A percentile compares a stretch with the other conserved stretches of the same genome.
These are phyloP conservation scores for Copsychus sechellarum DNA, from an alignment of 2,113 vertebrate genomes.

Conservation along the genomic window DNA sequence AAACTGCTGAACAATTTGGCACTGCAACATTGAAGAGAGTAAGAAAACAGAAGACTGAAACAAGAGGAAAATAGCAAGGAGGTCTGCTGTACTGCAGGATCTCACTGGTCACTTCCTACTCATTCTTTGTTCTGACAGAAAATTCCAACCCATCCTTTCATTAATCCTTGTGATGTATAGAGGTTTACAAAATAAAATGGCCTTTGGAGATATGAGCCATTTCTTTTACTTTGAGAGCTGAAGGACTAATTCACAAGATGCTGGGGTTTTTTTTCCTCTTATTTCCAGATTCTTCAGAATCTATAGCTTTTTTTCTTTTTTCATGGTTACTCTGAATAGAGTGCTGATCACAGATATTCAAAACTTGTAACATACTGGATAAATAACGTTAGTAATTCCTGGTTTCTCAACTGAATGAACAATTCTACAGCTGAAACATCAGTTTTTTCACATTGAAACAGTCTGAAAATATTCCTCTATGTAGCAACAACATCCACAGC, in stretches of 20 bases:
- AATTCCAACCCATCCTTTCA: not conserved
- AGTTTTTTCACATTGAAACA: not conserved
- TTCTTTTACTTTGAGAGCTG: not conserved
- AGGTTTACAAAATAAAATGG: not conserved
- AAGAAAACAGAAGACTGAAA: not conserved
- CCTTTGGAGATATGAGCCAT: not conserved
- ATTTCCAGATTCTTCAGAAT: not conserved
- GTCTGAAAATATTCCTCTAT: not conserved
- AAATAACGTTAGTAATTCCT: not conserved
- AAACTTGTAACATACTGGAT: not conserved
- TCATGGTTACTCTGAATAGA: not conserved
- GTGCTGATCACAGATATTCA: not conserved
- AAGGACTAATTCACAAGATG: not conserved
- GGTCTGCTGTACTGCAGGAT: not conserved
- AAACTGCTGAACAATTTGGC: not conserved
- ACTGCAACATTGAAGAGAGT: not conserved
- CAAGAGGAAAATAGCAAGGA: not conserved
- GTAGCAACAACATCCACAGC: not conserved
- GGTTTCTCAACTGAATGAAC: not conserved
- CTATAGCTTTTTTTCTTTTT: not conserved
- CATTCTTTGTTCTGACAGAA: not conserved
- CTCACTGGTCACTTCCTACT: not conserved
- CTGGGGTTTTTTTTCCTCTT: not conserved
- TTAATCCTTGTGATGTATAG: not conserved
- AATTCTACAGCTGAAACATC: not conserved